Conservation (phyloP, 2,888 invertebrate genomes). For the Carpatolechia fugitivella region DNA sequence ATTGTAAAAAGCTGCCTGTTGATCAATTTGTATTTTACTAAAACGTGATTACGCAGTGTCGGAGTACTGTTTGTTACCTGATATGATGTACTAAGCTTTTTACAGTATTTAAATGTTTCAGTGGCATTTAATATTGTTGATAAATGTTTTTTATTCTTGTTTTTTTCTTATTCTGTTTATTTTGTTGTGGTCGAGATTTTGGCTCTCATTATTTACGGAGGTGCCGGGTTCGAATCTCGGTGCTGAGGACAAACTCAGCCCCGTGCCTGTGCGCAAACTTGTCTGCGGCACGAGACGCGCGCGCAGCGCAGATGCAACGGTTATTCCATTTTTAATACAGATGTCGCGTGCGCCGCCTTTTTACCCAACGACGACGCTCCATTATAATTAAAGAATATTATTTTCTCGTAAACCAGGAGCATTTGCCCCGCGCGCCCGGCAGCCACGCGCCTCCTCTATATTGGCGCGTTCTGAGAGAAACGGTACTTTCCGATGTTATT, state of each 20-base stretch:
- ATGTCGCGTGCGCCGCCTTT: constrained; percentile 74
- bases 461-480: constrained; percentile 33
- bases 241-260: constrained; percentile 23
- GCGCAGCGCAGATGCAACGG: constrained; percentile 71
- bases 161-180: too few relatives aligned
- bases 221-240: too few relatives aligned
- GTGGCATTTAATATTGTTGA: too few relatives aligned
- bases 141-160: too few relatives aligned
- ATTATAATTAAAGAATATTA: constrained; percentile 77
- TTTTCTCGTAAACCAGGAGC: constrained; percentile 69
- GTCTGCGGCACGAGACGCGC: constrained; percentile 30
- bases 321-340: constrained; percentile 76
- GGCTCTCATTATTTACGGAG: too few relatives aligned
- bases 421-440: constrained; percentile 38
- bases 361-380: constrained; percentile 64
- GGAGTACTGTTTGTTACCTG: too few relatives aligned
- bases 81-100: too few relatives aligned
- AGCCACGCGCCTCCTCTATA: constrained; percentile 50
- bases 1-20: neutral
- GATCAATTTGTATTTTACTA: too few relatives aligned
- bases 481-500: constrained; percentile 51
- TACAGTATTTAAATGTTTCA: too few relatives aligned
- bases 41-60: too few relatives aligned
- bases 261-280: constrained; percentile 33
- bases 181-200: too few relatives aligned